Evolutionary conservation across 2,113 vertebrate species (phyloP), one percentile per base, ranked within the genome.

Genomic region (Illadopsis cleaveri): DNA sequence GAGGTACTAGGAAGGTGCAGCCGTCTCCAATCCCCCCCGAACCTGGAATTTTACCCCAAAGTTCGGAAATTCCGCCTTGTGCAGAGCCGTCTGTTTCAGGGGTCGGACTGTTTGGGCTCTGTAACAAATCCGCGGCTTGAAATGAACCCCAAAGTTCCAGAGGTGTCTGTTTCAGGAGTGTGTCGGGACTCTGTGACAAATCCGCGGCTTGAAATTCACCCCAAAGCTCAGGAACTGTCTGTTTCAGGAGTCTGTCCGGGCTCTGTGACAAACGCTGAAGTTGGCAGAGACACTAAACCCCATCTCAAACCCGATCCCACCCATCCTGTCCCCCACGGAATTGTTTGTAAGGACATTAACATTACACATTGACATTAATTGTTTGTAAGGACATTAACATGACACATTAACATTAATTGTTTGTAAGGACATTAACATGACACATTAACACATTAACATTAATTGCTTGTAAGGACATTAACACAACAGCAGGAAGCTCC

Each of bases 241-340:
- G 35, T 38, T 11, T 9, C 37, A 6, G 18, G 37, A 9, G 2
- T 37, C n/a, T 18, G 35, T 19, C 58, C 14, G 0, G 5, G 15
- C 5, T 23, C 48, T 24, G 68, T 7, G 3, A 23, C 48, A 51
- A 51, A 51, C 10, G 13, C 6, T 2, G 1, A 3, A 17, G 23
- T 5, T 3, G 0, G 5, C 0, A 2, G 8, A 11, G 31, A 18
- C 75, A 10, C 2, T 1, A 2, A 22, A 13, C 6, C 2, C 10
- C 23, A 5, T 1, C n/a, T 3, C 10, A 2, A 20, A 47, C 22
- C 8, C 5, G 2, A 2, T 25, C 27, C 11, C 50, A 15, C 0
- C 5, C 33, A 6, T 9, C 8, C 37, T 24, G 2, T 27, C 35
- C 18, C 12, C 2, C 35, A 1, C 1, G 16, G 57, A 12, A 27